These are phyloP conservation scores for Artemia sinica DNA, from an alignment of 2,888 invertebrate species.

Conservation along the genomic window DNA sequence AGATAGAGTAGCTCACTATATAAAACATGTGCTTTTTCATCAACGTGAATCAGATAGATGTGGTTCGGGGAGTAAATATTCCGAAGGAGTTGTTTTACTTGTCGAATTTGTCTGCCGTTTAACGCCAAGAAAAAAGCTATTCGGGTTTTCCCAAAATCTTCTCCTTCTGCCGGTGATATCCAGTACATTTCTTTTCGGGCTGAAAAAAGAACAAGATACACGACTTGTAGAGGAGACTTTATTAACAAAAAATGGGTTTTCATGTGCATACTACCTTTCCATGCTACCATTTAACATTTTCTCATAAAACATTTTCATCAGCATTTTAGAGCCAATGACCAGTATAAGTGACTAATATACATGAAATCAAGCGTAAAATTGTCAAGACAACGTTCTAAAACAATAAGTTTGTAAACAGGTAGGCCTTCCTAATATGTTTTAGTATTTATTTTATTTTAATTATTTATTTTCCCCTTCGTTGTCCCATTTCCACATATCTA, in stretches of 20 bases:
- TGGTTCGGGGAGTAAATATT: constrained; percentile 26
- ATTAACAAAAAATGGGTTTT: neutral
- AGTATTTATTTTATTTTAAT: too few species aligned
- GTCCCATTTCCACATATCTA: too few species aligned
- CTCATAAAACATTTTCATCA: too few species aligned
- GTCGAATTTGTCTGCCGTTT: constrained; percentile 13
- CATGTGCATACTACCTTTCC: too few species aligned
- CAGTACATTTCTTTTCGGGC: neutral
- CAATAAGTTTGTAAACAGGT: too few species aligned
- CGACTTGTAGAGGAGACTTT: neutral
- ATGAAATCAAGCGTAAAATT: too few species aligned
- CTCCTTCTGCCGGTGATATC: neutral
- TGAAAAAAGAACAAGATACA: constrained; percentile 1
- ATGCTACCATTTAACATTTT: too few species aligned
- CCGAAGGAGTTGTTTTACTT: constrained; percentile 23
- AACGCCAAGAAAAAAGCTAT: constrained; percentile 10
- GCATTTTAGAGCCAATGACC: too few species aligned
- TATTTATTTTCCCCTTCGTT: too few species aligned
- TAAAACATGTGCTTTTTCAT: constrained; percentile 20
- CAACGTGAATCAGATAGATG: constrained; percentile 26
- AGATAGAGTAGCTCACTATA: constrained; percentile 17
- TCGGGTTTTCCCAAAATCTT: neutral
- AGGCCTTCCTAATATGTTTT: too few species aligned
- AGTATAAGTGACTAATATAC: too few species aligned
- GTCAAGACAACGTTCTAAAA: too few species aligned